Percentiles rank a stretch among this genome's conserved stretches.
These are phyloP conservation scores for Phainopepla nitens DNA, from an alignment of 2,113 vertebrate genomes.

Conservation along the genomic window DNA sequence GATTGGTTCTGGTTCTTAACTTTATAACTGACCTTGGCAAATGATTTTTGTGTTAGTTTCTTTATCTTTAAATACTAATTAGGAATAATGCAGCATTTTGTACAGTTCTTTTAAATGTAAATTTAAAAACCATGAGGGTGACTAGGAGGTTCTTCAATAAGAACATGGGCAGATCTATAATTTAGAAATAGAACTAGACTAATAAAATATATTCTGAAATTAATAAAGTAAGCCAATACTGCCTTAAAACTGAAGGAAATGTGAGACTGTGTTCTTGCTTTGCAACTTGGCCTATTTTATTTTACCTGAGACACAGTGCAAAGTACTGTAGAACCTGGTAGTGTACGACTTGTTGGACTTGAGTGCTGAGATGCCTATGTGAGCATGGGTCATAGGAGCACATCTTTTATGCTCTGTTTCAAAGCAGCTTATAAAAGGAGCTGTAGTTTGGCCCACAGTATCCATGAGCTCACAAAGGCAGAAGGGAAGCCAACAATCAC, in stretches of 20 bases:
- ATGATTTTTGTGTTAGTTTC: background rate
- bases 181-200: background rate
- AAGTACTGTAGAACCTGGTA: background rate
- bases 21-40: background rate
- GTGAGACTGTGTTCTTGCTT: background rate
- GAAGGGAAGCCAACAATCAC: constrained; percentile 24
- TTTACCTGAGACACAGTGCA: background rate
- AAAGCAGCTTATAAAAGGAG: background rate
- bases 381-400: background rate
- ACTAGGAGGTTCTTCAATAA: background rate
- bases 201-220: background rate
- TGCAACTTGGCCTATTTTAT: background rate
- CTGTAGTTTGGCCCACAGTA: background rate
- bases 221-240: background rate
- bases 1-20: background rate
- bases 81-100: background rate
- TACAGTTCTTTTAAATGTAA: background rate
- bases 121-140: background rate
- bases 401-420: background rate
- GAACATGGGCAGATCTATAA: background rate
- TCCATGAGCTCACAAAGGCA: constrained; percentile 9
- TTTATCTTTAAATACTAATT: background rate
- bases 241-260: background rate
- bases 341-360: fast-evolving
- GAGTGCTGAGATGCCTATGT: background rate